phyloP scores from a whole-genome alignment of 2,113 vertebrate species.

The Ptychochromis oligacanthus region DNA sequence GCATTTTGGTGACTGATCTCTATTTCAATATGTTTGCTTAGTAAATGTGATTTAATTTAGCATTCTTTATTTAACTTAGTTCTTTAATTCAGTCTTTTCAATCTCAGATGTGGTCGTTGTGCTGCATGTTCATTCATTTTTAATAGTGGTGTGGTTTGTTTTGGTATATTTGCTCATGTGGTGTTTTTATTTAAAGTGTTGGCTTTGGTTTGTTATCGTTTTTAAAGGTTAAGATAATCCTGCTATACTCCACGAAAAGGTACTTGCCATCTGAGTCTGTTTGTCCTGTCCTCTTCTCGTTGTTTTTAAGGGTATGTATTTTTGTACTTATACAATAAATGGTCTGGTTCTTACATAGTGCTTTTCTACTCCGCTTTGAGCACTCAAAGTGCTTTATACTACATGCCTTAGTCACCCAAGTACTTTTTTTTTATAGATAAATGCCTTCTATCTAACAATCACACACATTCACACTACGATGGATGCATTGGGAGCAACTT shows the following conservation, averaged over 20 bases:
- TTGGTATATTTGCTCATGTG: neutral
- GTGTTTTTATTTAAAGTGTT: conserved; percentile 3
- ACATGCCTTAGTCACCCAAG: no score
- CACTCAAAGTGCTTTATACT: no score
- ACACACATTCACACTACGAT: no score
- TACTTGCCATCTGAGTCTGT: neutral
- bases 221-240: neutral
- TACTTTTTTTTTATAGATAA: no score
- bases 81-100: neutral
- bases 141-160: neutral
- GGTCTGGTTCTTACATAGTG: no score
- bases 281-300: neutral
- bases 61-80: neutral
- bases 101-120: neutral
- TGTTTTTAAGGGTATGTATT: neutral
- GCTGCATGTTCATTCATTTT: neutral
- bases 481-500: no score
- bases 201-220: conserved; percentile 5
- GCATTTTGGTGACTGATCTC: neutral
- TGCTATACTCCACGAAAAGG: neutral
- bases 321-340: conserved; percentile 11
- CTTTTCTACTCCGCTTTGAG: no score
- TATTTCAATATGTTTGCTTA: conserved; percentile 11
- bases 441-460: no score
- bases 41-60: neutral